Conservation (phyloP, 2,113 vertebrate species). For the Ceyx cyanopectus region DNA sequence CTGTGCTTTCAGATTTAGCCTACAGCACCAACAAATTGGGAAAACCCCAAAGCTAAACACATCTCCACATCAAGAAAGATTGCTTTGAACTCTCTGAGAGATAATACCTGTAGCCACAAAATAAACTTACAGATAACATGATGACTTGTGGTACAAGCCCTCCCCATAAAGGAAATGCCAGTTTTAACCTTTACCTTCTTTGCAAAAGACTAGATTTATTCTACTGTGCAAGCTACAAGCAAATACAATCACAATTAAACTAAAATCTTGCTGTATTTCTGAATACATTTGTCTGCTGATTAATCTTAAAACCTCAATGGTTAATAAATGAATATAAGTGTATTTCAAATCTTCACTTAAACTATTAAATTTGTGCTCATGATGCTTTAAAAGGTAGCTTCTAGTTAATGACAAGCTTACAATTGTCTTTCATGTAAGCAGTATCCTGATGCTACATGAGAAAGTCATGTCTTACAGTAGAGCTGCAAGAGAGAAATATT, state of each 20-base stretch:
- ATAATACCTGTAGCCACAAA: neutral
- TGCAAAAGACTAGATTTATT: slow-evolving; percentile 21
- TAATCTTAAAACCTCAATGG: neutral
- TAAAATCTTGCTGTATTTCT: slow-evolving; percentile 15
- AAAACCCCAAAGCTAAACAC: neutral
- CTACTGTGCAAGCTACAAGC: neutral
- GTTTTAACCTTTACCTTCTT: slow-evolving; percentile 45
- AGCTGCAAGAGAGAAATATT: neutral
- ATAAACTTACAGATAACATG: neutral
- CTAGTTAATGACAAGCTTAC: neutral
- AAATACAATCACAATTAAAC: neutral
- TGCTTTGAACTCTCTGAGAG: neutral
- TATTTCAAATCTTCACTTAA: neutral
- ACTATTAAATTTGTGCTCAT: neutral
- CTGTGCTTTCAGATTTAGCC: neutral
- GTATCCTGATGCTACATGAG: neutral
- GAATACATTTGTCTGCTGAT: neutral
- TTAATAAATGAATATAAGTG: neutral
- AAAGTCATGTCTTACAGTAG: neutral
- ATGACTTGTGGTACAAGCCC: neutral
- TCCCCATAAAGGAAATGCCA: neutral
- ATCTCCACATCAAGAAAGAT: neutral
- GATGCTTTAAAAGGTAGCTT: neutral
- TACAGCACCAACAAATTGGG: neutral
- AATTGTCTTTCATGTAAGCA: neutral